Evolutionary conservation across 2,888 invertebrate species (phyloP).

Genomic region (Blomia tropicalis): DNA sequence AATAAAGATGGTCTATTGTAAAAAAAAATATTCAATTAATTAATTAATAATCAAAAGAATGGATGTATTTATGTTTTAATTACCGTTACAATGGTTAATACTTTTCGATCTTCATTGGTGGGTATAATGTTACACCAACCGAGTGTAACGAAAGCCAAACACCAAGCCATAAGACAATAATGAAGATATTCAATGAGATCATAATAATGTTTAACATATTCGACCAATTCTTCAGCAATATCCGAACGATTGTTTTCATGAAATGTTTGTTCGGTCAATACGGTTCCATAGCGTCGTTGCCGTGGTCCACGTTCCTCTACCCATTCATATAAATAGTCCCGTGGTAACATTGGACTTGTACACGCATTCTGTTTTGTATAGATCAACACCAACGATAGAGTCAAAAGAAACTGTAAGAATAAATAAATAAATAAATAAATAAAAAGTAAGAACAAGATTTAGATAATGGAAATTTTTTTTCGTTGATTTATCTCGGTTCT

Average conservation of each 20-base stretch:
- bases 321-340: constrained; percentile 2
- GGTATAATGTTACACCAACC: constrained; percentile 20
- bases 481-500: no score
- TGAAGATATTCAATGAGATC: constrained; percentile 14
- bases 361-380: neutral
- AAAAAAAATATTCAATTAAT: neutral
- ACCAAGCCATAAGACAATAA: constrained; percentile 6
- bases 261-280: neutral
- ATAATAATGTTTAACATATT: constrained; percentile 15
- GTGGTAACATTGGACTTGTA: neutral
- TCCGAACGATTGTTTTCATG: neutral
- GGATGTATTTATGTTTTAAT: neutral
- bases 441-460: no score
- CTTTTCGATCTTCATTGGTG: constrained; percentile 19
- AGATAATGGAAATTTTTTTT: no score
- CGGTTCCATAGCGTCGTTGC: neutral
- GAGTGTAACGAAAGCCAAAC: neutral
- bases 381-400: neutral
- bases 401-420: neutral
- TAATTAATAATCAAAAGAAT: neutral
- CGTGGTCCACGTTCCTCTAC: neutral
- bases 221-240: constrained; percentile 6
- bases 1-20: constrained; percentile 13
- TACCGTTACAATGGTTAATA: constrained; percentile 17
- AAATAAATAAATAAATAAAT: no score